phyloP scores from a whole-genome alignment of 2,888 invertebrate genomes.

The Griposia aprilina region DNA sequence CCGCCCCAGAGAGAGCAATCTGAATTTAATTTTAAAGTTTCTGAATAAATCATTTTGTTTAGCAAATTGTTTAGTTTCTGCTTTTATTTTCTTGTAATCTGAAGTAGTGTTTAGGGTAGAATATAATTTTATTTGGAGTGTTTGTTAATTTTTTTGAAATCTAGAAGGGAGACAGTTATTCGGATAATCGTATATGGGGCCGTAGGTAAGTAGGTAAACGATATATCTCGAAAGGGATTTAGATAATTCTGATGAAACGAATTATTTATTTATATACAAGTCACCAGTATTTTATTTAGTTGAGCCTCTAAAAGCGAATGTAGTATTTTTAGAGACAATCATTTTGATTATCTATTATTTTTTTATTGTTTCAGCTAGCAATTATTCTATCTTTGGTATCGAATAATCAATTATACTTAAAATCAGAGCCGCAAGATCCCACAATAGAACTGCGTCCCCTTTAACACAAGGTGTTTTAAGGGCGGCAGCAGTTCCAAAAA shows the following conservation, averaged over 20 bases:
- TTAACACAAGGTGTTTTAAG: neutral
- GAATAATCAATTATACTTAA: neutral
- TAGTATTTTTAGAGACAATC: neutral
- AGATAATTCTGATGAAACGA: neutral
- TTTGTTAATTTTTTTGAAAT: neutral
- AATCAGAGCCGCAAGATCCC: neutral
- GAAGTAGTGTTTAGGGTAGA: neutral
- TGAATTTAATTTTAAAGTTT: conserved; percentile 61
- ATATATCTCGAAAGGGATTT: neutral
- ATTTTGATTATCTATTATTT: neutral
- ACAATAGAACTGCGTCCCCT: neutral
- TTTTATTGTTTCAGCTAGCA: neutral
- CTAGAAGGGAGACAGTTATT: neutral
- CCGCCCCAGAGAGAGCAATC: conserved; percentile 35
- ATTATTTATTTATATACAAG: neutral
- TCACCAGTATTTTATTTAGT: neutral
- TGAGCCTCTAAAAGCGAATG: neutral
- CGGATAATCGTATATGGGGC: neutral
- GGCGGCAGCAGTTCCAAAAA: neutral
- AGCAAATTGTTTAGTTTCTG: conserved; percentile 29
- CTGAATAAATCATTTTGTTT: conserved; percentile 48
- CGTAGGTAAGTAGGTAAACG: neutral
- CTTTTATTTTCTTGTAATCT: conserved; percentile 25
- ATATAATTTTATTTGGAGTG: neutral
- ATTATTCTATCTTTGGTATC: neutral